Base-by-base conservation (phyloP, 1,140 invertebrate genomes). In the Drepana arcuata region DNA sequence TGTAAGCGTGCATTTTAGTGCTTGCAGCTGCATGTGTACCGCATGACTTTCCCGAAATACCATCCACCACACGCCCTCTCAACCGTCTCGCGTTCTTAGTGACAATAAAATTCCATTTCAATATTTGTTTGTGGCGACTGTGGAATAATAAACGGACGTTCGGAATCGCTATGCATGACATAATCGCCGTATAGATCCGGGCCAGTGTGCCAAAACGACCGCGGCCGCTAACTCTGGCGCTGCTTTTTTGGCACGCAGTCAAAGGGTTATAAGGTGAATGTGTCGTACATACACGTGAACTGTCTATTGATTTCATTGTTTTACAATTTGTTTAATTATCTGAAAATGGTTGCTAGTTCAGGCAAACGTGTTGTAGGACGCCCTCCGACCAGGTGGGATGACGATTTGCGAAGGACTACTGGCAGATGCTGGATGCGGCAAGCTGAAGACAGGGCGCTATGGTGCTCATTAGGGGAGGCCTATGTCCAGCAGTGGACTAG, bases 161-260 rank as follows among this genome's bases (percentile, higher is more conserved):
- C 47, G 44, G 52, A 61, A 66, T 61, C 49, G 53, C 48, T 56
- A 51, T 65, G 70, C 66, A 77, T 81, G 77, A 81, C 77, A 79
- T 77, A 79, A 81, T 77, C 74, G 54, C 70, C 56, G 37, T 42
- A 66, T 69, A 65, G 66, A 79, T 77, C 70, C 77, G 65, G 61
- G 57, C 57, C 41, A 66, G 34, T 59, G 69, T 77, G 77, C 77
- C 72, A 79, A 69, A 66, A 67, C 47, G 45, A 45, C 38, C 41
- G 54, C 53, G 42, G 45, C 47, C 52, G 51, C 59, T 55, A 58
- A 57, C 57, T 64, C 45, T 32, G 50, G 42, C 38, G 50, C 49
- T 32, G 42, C 33, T 66, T 72, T 71, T 71, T 70, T 81, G 77
- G 77, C 73, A 72, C 46, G 16, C 41, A 48, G 38, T 74, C 72